phyloP scores from a whole-genome alignment of 2,113 vertebrate genomes.

The Istiophorus platypterus region DNA sequence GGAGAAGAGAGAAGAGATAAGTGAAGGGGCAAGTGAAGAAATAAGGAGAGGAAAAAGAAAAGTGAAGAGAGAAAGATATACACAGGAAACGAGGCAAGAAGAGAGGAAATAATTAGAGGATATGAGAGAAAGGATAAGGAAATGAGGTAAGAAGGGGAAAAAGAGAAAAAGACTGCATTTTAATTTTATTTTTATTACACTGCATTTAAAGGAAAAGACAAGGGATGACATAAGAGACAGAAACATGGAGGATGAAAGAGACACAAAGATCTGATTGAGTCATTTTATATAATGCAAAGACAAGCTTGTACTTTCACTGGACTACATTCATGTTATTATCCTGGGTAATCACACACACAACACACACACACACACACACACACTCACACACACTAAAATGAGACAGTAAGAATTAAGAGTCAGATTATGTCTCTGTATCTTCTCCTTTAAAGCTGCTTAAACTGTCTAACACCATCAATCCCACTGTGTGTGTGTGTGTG shows the following conservation, averaged over 20 bases:
- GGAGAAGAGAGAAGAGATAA: too few species aligned
- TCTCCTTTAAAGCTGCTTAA: constrained; percentile 73
- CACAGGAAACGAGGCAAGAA: too few species aligned
- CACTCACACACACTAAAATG: not conserved
- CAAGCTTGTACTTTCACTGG: constrained; percentile 45
- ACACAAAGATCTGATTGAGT: constrained; percentile 33
- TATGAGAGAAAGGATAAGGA: not conserved
- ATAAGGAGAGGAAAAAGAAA: too few species aligned
- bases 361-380: constrained; percentile 15
- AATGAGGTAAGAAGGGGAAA: not conserved
- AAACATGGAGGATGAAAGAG: constrained; percentile 1
- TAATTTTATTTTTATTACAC: too few species aligned
- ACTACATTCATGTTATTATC: constrained; percentile 61
- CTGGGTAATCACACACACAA: constrained; percentile 38
- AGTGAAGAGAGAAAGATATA: too few species aligned
- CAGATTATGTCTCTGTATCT: constrained; percentile 71
- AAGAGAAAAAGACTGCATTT: not conserved
- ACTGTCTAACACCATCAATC: constrained; percentile 67
- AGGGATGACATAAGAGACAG: not conserved
- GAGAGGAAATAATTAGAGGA: not conserved
- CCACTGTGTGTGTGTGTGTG: constrained; percentile 14
- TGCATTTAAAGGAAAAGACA: not conserved
- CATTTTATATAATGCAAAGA: constrained; percentile 41
- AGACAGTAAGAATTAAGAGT: constrained; percentile 60
- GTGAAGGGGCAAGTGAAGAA: too few species aligned